These are phyloP conservation scores for Abramis brama DNA, from an alignment of 2,113 vertebrate species.

Conservation along the genomic window DNA sequence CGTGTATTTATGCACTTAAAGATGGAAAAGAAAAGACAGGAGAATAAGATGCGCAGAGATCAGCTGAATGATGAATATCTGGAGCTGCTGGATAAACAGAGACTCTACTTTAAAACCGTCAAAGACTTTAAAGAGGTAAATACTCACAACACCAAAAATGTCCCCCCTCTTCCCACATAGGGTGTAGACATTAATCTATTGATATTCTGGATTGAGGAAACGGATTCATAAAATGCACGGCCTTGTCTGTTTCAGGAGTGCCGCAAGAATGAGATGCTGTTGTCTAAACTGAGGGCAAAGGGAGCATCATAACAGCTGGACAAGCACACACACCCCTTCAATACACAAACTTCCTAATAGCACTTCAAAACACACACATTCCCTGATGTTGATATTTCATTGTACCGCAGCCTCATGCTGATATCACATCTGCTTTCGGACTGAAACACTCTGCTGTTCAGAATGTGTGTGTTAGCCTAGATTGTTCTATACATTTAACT, in stretches of 20 bases:
- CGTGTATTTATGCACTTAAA: conserved; percentile 59
- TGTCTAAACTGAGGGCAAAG: conserved; percentile 86
- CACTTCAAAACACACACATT: conserved; percentile 21
- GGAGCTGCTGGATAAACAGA: conserved; percentile 93
- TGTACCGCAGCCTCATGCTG: background rate
- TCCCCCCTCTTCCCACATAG: background rate
- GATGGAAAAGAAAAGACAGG: conserved; percentile 99
- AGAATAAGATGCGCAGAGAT: conserved; percentile 98
- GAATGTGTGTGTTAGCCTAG: background rate
- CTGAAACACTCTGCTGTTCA: background rate
- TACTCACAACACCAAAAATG: background rate
- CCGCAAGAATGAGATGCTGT: conserved; percentile 91
- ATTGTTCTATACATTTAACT: background rate
- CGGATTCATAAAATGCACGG: background rate
- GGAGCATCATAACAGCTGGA: conserved; percentile 68
- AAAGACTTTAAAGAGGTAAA: conserved; percentile 99
- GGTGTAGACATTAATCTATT: background rate
- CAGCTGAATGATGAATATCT: conserved; percentile 96
- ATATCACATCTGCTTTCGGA: background rate
- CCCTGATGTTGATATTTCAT: background rate
- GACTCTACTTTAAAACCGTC: conserved; percentile 97
- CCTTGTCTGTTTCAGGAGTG: conserved; percentile 80
- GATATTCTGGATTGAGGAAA: background rate
- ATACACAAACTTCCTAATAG: background rate
- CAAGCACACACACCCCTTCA: no score